Percentiles rank a stretch among this genome's conserved stretches.
phyloP scores from a whole-genome alignment of 2,888 invertebrate genomes.

The Diarsia brunnea region DNA sequence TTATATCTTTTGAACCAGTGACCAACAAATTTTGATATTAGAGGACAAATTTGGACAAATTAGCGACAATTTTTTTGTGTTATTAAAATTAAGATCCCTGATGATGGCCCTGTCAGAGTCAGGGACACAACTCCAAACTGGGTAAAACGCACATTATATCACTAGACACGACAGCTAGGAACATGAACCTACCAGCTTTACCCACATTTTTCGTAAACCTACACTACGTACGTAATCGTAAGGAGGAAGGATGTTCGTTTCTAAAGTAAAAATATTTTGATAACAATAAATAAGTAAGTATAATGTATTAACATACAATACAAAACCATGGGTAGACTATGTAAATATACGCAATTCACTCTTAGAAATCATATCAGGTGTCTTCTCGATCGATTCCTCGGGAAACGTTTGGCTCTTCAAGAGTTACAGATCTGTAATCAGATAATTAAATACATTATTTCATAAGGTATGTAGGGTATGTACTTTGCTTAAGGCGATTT shows the following conservation, averaged over 20 bases:
- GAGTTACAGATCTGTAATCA: conserved; percentile 59
- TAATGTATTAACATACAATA: conserved; percentile 48
- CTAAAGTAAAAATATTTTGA: conserved; percentile 3
- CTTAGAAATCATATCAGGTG: conserved; percentile 43
- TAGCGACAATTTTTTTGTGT: too few species aligned
- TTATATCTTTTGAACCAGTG: too few species aligned
- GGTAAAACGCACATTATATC: too few species aligned
- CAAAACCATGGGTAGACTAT: conserved; percentile 37
- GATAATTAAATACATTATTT: conserved; percentile 6
- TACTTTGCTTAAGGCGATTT: not conserved
- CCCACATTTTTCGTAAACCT: too few species aligned
- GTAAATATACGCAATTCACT: conserved; percentile 26
- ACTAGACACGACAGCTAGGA: too few species aligned
- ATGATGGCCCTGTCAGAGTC: too few species aligned
- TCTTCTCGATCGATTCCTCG: conserved; percentile 43
- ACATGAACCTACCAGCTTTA: too few species aligned
- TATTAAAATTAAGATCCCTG: too few species aligned
- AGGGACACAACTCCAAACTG: too few species aligned
- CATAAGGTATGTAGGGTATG: not conserved
- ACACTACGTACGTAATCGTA: too few species aligned
- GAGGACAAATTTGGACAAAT: too few species aligned
- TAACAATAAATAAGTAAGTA: conserved; percentile 52
- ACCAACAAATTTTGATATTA: too few species aligned
- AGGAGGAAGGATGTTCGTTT: not conserved
- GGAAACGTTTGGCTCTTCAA: conserved; percentile 49